Evolutionary conservation across 2,113 vertebrate genomes (phyloP), one percentile per base, ranked within the genome.

Genomic region (Lasiurus cinereus): DNA sequence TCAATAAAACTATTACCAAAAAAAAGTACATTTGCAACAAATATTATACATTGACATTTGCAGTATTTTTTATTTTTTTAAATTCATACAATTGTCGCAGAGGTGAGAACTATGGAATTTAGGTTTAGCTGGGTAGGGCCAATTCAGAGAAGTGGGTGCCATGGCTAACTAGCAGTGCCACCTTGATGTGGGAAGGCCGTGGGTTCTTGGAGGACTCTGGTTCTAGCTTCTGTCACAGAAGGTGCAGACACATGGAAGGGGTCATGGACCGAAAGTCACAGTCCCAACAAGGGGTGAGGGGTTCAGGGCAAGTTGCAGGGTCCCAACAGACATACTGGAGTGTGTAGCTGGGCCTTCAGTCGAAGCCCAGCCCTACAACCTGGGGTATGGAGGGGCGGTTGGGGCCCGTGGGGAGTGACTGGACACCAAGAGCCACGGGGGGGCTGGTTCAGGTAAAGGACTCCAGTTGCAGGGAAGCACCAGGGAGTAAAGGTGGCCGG

Each of bases 221-320:
- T 52, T 90, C 52, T 94, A 64, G 64, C 33, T 72, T 83, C 70
- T 93, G 24, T 86, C 66, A 74, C 24, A 89, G 74, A 90, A 94
- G 64, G n/a, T 80, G 59, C 66, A 84, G 66, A 18, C 56, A 62
- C 31, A n/a, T 36, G n/a, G 21, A 88, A 90, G 52, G 80, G 46
- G 72, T 59, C 1, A 7, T 4, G 9, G n/a, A 72, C 21, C 91
- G 29, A 48, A 73, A 33, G 50, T 83, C 54, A 64, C 11, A 80
- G 39, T 39, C 31, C 43, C 83, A 59, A 82, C 9, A 36, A 66
- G 31, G 39, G 12, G 18, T 3, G 19, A 43, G 22, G 13, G 43
- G 12, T 54, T 59, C 50, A 76, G 31, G 62, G 46, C 16, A 91
- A 83, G 83, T 8, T 69, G 8, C 16, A 29, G 50, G 16, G 22